Evolutionary conservation across 2,888 invertebrate genomes (phyloP), one percentile per base, ranked within the genome.

Genomic region (Megaustenia siamemsis): DNA sequence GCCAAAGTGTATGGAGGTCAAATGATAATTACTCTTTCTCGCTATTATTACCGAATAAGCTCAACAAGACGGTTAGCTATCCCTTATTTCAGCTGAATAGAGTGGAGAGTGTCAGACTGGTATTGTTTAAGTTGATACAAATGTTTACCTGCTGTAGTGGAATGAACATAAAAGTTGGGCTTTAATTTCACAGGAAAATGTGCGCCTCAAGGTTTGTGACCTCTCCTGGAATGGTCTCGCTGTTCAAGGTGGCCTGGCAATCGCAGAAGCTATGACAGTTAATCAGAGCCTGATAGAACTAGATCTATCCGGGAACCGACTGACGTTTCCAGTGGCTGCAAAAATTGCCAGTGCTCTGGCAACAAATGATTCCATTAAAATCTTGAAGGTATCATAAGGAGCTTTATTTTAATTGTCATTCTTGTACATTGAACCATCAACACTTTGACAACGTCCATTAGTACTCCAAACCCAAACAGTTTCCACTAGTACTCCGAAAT

Each of bases 151-250:
- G n/a, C n/a, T n/a, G n/a, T n/a, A n/a, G n/a, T n/a, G n/a, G n/a
- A n/a, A n/a, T n/a, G n/a, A n/a, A n/a, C n/a, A n/a, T n/a, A n/a
- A n/a, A n/a, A n/a, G n/a, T n/a, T n/a, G n/a, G n/a, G n/a, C n/a
- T n/a, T n/a, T n/a, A n/a, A 21, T 49, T 79, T 87, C 88, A 1
- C 86, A 93, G 93, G 94, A 94, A 86, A 94, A 94, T 85, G 90
- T 93, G 18, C 88, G 93, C 21, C 85, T 94, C 78, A 93, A 93
- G 85, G 87, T 88, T 10, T 92, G 92, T 68, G 91, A 92, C 85
- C 87, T 94, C 56, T 90, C 93, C 38, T 94, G 93, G 93, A 94
- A 94, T 88, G 94, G 94, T 0, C 92, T 94, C 79, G 93, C 93
- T 12, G 88, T 89, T 28, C 92, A 92, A 83, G 93, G 93, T 21